These are phyloP conservation scores for Axis porcinus DNA, from an alignment of 2,113 vertebrate species.

Conservation along the genomic window DNA sequence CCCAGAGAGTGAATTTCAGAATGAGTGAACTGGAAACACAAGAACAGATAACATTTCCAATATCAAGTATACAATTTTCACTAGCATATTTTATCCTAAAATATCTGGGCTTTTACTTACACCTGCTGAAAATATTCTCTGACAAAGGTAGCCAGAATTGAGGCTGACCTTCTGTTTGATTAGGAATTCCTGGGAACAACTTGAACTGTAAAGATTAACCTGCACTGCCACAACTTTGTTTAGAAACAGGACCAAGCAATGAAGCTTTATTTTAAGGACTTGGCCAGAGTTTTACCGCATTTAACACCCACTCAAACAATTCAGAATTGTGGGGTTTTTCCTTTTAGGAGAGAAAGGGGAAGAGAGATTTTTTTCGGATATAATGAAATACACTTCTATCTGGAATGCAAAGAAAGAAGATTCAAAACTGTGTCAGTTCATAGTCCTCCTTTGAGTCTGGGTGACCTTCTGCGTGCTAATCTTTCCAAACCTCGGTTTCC, in stretches of 20 bases:
- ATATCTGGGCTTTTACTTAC: background rate
- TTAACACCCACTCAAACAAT: slow-evolving; percentile 42
- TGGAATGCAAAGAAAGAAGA: background rate
- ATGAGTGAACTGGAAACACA: background rate
- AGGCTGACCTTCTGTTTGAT: slow-evolving; percentile 2
- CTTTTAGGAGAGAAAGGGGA: background rate
- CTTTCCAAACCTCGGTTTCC: background rate
- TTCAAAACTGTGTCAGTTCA: background rate
- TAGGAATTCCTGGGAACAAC: background rate
- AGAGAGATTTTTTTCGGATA: background rate
- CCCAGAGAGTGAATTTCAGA: background rate
- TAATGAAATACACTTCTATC: background rate
- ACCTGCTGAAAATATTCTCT: background rate
- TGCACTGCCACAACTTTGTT: slow-evolving; percentile 1
- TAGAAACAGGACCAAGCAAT: slow-evolving; percentile 38
- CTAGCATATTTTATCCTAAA: background rate
- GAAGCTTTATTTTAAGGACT: slow-evolving; percentile 31
- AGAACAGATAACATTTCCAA: background rate
- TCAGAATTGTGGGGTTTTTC: background rate
- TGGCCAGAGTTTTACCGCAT: slow-evolving; percentile 29
- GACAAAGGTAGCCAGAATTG: slow-evolving; percentile 28
- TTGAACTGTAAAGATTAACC: background rate
- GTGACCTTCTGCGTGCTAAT: background rate
- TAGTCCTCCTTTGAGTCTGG: background rate
- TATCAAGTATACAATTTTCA: background rate